Evolutionary conservation across 2,888 invertebrate species (phyloP).

Genomic region (Linnaemya tessellans): DNA sequence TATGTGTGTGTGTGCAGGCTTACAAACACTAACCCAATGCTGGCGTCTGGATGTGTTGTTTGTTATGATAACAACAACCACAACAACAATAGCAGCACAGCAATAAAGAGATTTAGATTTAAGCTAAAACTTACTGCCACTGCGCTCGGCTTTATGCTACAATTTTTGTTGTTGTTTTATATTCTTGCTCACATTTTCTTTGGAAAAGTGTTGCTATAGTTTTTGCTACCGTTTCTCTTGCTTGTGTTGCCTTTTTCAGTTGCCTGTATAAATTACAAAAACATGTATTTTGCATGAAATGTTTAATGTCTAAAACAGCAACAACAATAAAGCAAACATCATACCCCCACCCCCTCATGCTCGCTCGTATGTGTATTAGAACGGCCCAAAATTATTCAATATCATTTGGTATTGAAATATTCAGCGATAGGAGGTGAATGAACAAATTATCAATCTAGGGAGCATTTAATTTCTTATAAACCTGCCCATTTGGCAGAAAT

Average conservation of each 20-base stretch:
- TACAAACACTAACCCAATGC: not conserved
- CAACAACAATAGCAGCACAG: conserved; percentile 32
- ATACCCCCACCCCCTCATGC: not conserved
- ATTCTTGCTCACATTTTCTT: conserved; percentile 3
- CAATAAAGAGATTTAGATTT: conserved; percentile 61
- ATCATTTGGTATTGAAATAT: too few relatives aligned
- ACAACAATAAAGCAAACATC: conserved; percentile 11
- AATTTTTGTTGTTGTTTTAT: not conserved
- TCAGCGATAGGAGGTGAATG: too few relatives aligned
- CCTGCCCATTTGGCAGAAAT: too few relatives aligned
- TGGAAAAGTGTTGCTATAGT: conserved; percentile 44
- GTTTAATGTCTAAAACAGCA: conserved; percentile 38
- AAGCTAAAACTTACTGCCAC: conserved; percentile 53
- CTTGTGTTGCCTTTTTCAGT: not conserved
- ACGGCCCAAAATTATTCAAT: not conserved
- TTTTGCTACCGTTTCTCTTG: conserved; percentile 31
- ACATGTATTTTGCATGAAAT: conserved; percentile 60
- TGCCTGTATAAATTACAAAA: conserved; percentile 51
- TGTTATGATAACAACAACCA: conserved; percentile 23
- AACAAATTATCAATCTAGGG: too few relatives aligned
- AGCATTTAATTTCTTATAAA: too few relatives aligned
- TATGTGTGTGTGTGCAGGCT: not conserved
- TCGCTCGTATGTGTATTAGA: conserved; percentile 18
- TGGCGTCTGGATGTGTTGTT: not conserved
- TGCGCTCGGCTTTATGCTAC: conserved; percentile 49